Evolutionary conservation across 2,888 invertebrate genomes (phyloP).

Genomic region (Oxycera nigricornis): DNA sequence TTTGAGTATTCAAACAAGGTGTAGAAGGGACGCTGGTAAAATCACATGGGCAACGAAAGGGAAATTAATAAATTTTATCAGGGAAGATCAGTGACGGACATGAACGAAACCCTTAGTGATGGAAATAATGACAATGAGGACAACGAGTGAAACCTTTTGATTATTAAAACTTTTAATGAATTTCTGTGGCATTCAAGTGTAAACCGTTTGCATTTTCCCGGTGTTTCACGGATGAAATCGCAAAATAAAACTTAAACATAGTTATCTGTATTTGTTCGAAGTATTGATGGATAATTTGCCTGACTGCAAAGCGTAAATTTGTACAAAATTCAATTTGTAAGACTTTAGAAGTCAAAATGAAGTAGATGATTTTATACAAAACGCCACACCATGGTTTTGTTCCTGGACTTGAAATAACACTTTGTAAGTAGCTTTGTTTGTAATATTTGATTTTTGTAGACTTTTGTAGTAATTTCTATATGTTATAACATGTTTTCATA

Average conservation of each 20-base stretch:
- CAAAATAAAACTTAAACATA: too few relatives aligned
- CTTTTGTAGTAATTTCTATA: too few relatives aligned
- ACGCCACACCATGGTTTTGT: too few relatives aligned
- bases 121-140: background rate
- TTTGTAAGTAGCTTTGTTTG: too few relatives aligned
- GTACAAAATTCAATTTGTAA: background rate
- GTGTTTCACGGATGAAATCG: conserved; percentile 13
- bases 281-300: background rate
- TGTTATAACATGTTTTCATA: too few relatives aligned
- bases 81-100: conserved; percentile 7
- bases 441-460: too few relatives aligned
- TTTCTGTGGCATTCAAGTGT: conserved; percentile 60
- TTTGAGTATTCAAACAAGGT: too few relatives aligned
- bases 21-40: background rate
- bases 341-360: background rate
- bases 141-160: conserved; percentile 15
- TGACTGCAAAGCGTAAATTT: background rate
- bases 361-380: too few relatives aligned
- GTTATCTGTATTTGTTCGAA: too few relatives aligned
- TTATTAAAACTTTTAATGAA: conserved; percentile 55
- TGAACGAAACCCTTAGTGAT: conserved; percentile 8
- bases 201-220: conserved; percentile 49
- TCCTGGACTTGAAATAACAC: too few relatives aligned
- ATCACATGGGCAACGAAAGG: background rate
- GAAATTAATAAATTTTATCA: conserved; percentile 31